phyloP scores from a whole-genome alignment of 1,140 invertebrate species.

The Platyscapa corneri region DNA sequence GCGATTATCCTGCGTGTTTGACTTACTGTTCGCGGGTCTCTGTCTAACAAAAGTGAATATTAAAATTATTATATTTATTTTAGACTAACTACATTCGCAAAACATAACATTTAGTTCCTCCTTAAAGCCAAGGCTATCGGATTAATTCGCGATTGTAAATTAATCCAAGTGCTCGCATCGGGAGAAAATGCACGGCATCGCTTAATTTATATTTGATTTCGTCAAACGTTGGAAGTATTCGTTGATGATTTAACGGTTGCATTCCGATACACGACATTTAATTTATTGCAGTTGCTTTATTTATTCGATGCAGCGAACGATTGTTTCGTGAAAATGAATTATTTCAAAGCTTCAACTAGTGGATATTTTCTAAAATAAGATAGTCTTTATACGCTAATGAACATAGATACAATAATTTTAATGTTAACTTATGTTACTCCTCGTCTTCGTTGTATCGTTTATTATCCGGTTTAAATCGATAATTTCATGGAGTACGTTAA shows the following conservation, averaged over 20 bases:
- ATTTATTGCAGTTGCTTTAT: background rate
- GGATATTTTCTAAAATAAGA: background rate
- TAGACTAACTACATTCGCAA: background rate
- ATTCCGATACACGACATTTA: background rate
- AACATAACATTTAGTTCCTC: background rate
- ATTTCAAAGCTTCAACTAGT: background rate
- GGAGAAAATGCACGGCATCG: background rate
- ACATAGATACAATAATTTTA: background rate
- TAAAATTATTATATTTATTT: conserved; percentile 26
- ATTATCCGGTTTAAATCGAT: background rate
- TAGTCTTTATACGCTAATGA: background rate
- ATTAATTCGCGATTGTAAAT: background rate
- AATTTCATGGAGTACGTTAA: background rate
- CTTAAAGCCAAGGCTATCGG: background rate
- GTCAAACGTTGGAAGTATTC: background rate
- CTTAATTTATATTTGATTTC: background rate
- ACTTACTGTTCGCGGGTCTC: background rate
- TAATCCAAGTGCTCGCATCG: background rate
- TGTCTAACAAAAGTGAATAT: background rate
- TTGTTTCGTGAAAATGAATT: background rate
- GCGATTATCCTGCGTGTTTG: background rate
- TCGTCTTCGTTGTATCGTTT: background rate
- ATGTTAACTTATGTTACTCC: background rate
- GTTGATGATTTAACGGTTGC: background rate
- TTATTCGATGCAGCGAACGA: background rate